phyloP scores from a whole-genome alignment of 2,113 vertebrate species.

The Poecilia latipinna region DNA sequence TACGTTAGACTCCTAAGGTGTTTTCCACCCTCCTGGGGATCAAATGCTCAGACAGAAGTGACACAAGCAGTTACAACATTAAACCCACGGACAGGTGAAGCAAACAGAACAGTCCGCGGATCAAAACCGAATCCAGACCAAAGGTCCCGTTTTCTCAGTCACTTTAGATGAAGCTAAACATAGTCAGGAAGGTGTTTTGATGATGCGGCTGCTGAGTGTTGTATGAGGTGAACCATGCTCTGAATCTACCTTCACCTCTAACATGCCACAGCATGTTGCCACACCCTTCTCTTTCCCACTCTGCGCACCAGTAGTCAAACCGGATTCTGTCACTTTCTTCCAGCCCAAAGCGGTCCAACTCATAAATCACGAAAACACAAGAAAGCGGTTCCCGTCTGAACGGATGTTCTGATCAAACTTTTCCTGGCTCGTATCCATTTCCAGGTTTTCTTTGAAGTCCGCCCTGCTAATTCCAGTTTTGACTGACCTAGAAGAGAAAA shows the following conservation, averaged over 20 bases:
- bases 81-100: not conserved
- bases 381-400: not conserved
- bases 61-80: not conserved
- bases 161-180: not conserved
- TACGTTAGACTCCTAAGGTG: conserved; percentile 12
- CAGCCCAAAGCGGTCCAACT: conserved; percentile 6
- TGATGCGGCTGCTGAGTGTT: not conserved
- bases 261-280: conserved; percentile 32
- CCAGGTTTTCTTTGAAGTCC: not conserved
- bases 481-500: not conserved
- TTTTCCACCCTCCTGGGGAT: conserved; percentile 14
- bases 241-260: not conserved
- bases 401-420: not conserved
- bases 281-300: conserved; percentile 15
- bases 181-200: too few species aligned
- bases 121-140: not conserved
- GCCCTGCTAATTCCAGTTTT: not conserved
- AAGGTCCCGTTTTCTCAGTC: not conserved
- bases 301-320: conserved; percentile 9
- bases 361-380: not conserved
- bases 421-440: not conserved
- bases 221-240: not conserved
- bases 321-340: not conserved
- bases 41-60: not conserved
- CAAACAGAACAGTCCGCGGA: not conserved